phyloP scores from a whole-genome alignment of 2,888 invertebrate species.

The Bellardia pandia region DNA sequence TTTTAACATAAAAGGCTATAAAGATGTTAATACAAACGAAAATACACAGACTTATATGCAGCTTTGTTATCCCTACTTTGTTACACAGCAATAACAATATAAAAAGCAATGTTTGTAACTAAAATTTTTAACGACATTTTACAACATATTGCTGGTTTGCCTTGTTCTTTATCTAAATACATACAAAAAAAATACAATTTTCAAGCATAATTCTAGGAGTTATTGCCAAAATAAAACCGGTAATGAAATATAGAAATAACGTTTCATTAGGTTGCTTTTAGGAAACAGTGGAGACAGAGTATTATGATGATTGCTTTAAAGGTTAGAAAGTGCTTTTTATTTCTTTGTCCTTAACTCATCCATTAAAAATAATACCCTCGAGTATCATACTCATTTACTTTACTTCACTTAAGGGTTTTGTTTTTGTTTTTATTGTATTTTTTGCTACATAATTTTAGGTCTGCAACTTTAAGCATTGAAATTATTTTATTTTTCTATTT shows the following conservation, averaged over 20 bases:
- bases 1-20: neutral
- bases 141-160: neutral
- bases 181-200: conserved; percentile 33
- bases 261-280: neutral
- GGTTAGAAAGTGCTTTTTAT: neutral
- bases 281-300: neutral
- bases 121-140: conserved; percentile 36
- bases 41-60: too few species aligned
- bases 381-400: conserved; percentile 39
- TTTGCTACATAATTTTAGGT: neutral
- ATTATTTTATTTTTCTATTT: neutral
- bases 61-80: too few species aligned
- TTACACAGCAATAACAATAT: neutral
- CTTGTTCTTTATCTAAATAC: conserved; percentile 27
- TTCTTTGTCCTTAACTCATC: conserved; percentile 22
- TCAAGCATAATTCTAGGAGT: conserved; percentile 9
- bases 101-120: neutral
- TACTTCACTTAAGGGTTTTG: conserved; percentile 17
- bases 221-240: neutral
- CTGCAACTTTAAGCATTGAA: neutral
- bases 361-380: conserved; percentile 55
- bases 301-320: neutral
- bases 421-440: neutral
- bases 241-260: neutral
- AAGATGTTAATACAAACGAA: conserved; percentile 4